Conservation (phyloP, 2,113 vertebrate species). For the Cairina moschata region DNA sequence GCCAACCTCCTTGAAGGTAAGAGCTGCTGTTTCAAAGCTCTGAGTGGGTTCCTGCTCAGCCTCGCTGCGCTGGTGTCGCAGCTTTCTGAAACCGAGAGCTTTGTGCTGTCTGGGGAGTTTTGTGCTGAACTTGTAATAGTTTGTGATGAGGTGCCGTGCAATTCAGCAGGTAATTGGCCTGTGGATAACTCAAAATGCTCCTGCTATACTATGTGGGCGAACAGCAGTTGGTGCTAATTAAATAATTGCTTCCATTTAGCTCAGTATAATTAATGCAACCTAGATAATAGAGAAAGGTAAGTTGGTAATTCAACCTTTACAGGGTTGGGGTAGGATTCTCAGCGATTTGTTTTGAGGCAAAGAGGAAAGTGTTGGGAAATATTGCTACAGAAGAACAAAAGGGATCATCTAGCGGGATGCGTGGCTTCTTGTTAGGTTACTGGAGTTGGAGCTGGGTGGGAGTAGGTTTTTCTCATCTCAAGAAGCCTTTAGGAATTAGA, state of each 20-base stretch:
- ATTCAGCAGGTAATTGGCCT: conserved; percentile 15
- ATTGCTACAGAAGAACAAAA: not conserved
- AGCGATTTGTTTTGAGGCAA: not conserved
- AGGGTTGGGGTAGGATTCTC: not conserved
- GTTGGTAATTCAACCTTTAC: not conserved
- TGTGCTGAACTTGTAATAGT: not conserved
- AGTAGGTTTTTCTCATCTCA: not conserved
- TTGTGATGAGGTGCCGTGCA: not conserved
- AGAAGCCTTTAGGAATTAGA: not conserved
- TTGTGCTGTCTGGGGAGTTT: not conserved
- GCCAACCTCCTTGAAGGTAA: not conserved
- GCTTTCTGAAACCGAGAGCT: not conserved
- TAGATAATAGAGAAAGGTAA: not conserved
- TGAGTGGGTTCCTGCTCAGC: rapidly evolving
- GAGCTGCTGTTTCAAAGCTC: not conserved
- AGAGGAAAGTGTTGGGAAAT: not conserved
- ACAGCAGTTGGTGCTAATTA: conserved; percentile 17
- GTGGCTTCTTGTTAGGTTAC: not conserved
- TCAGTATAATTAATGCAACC: conserved; percentile 19
- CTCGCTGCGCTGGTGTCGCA: not conserved
- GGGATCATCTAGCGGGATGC: not conserved
- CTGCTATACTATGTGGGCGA: not conserved
- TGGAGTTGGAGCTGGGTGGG: not conserved
- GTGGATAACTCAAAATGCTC: conserved; percentile 3
- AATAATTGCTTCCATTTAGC: conserved; percentile 38